Base-by-base conservation (phyloP, 2,888 invertebrate species). In the Aphidoletes aphidimyza region DNA sequence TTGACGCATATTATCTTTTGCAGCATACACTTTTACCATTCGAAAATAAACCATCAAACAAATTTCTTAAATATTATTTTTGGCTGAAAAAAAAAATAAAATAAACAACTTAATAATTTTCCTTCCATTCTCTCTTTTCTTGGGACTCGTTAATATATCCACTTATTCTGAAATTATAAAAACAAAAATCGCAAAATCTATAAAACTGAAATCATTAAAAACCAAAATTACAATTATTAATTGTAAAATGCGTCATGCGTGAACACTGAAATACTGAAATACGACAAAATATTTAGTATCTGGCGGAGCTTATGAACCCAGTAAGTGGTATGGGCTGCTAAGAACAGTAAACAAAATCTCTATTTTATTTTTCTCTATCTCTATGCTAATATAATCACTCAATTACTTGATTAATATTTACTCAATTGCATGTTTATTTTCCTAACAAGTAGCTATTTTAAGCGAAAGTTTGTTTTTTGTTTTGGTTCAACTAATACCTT, bases 261-360 rank as follows among this genome's bases (percentile, higher is more conserved):
- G 14, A 69, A 59, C 22, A n/a, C n/a, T n/a, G n/a, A n/a, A n/a
- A n/a, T n/a, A n/a, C n/a, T n/a, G n/a, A 19, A 36, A n/a, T 37
- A 8, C 81, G 81, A 81, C 81, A 36, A 36, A 87, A 86, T 85
- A 85, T 36, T 84, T 85, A 89, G 90, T 89, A 88, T 87, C 88
- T 88, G 89, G 88, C 87, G 90, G 90, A 90, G 87, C 88, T 88
- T 90, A 90, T 89, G 89, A 89, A 88, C 86, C 87, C 89, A 88
- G 90, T 90, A 90, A 90, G 90, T 90, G 89, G 89, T 90, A 89
- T 90, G 89, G 89, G 89, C 88, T 83, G 89, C 89, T 90, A 59
- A 37, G 26, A 39, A 22, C 78, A 45, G 69, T 42, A 26, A 39
- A n/a, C n/a, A n/a, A n/a, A 39, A 45, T 69, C 22, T 69, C 26